Base-by-base conservation (phyloP, 2,113 vertebrate species). In the Diglossa brunneiventris region DNA sequence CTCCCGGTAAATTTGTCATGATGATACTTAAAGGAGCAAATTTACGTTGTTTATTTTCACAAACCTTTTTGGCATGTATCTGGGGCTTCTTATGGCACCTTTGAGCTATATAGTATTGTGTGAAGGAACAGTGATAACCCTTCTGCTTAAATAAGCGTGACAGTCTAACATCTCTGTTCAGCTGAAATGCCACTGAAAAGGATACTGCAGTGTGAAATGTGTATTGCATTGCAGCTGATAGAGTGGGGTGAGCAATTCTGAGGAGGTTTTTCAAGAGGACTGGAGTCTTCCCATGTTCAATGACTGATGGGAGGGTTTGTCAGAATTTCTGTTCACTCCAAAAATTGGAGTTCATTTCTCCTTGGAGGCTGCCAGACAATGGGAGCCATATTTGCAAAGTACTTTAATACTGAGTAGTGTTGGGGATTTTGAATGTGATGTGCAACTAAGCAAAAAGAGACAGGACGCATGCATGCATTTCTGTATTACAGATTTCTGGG, bases 11-110 rank as follows among this genome's bases (percentile, higher is more conserved):
- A 97, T 96, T 96, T 94, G 90, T 96, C 94, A 74, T 76, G 87
- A 91, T 96, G 91, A 85, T 96, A 76, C 94, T 96, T 97, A 87
- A 70, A 94, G 78, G 82, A 94, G 52, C 56, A 94, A 95, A 92
- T 72, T 56, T 89, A 84, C 26, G 19, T 92, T 96, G 95, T 89
- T 97, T 97, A 92, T 96, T 96, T 94, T 81, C 62, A 28, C 77
- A 55, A 83, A 83, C 74, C 74, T 89, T 94, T 97, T 72, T 50
- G 87, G 87, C 61, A 15, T 93, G 86, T 94, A 90, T 95, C 94
- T 94, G 19, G 18, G 18, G 55, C 68, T 75, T 62, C 89, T 69
- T 92, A 62, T 12, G 77, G 83, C 79, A 92, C 94, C 92, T 97
- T 92, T 59, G 76, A 97, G 95, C 92, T 46, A 35, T 39, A 41